These are phyloP conservation scores for Andrena flavipes DNA, from an alignment of 2,888 invertebrate genomes.

Conservation along the genomic window DNA sequence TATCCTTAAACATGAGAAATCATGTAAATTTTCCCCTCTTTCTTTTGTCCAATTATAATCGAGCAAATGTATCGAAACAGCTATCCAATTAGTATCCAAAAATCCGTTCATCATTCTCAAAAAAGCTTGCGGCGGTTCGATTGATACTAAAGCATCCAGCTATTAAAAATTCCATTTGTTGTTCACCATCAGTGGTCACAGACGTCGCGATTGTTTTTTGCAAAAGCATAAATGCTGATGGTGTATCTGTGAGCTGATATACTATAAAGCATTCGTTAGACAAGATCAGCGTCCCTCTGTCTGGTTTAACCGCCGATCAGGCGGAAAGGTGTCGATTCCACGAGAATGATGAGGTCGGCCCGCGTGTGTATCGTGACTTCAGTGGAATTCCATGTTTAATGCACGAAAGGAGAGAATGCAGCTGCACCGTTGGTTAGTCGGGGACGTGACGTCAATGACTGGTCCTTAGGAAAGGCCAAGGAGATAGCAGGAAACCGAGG, in stretches of 20 bases:
- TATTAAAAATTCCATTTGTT: conserved; percentile 38
- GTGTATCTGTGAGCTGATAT: not conserved
- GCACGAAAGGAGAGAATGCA: conserved; percentile 61
- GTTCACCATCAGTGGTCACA: not conserved
- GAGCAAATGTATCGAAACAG: conserved; percentile 1
- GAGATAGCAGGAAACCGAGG: conserved; percentile 54
- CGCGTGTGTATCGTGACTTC: conserved; percentile 53
- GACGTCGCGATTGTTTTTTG: not conserved
- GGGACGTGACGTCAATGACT: conserved; percentile 64
- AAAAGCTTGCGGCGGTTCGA: not conserved
- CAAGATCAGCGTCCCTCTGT: not conserved
- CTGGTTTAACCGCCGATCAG: not conserved
- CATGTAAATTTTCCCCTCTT: not conserved
- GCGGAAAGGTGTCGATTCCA: conserved; percentile 39
- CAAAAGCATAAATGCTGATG: conserved; percentile 1
- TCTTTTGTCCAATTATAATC: not conserved
- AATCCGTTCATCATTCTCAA: not conserved
- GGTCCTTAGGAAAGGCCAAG: conserved; percentile 62
- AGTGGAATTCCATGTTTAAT: conserved; percentile 59
- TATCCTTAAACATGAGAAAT: not conserved
- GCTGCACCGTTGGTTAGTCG: conserved; percentile 56
- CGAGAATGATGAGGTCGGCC: conserved; percentile 62
- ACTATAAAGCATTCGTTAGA: not conserved
- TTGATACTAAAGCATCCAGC: conserved; percentile 1
- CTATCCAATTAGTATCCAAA: conserved; percentile 20